A percentile compares a stretch with the other conserved stretches of the same genome.
These are phyloP conservation scores for Maccullochella peelii DNA, from an alignment of 2,113 vertebrate species.

Conservation along the genomic window DNA sequence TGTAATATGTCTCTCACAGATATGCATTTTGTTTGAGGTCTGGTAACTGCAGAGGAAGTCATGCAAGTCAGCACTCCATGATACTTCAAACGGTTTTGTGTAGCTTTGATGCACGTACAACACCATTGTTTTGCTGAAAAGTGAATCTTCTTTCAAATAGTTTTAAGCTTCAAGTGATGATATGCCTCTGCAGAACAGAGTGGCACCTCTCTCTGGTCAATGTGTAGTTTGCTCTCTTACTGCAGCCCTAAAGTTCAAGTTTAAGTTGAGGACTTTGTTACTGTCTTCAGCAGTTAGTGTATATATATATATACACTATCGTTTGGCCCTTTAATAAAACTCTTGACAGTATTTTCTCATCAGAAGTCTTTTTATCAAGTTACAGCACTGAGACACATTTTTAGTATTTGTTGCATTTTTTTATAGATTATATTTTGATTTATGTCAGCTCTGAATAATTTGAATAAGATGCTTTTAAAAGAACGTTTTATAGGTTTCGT, in stretches of 20 bases:
- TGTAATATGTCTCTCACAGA: background rate
- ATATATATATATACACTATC: too few relatives aligned
- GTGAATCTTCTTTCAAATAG: background rate
- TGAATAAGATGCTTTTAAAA: background rate
- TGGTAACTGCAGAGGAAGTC: background rate
- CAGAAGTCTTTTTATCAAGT: background rate
- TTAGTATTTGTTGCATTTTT: background rate
- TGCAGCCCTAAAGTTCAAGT: background rate
- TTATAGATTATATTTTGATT: background rate
- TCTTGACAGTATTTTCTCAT: background rate
- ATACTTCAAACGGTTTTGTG: background rate
- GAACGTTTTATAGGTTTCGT: background rate
- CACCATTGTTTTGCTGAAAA: conserved; percentile 8
- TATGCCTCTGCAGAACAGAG: conserved; percentile 6
- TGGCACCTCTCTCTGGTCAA: background rate
- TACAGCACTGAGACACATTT: background rate
- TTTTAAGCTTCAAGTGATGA: background rate
- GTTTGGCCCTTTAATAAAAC: background rate
- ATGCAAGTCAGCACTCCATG: conserved; percentile 1
- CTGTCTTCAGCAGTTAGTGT: background rate
- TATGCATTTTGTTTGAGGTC: background rate
- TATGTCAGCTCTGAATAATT: background rate
- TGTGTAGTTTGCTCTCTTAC: background rate
- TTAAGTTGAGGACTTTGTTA: background rate
- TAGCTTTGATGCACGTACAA: background rate